A percentile compares a stretch with the other conserved stretches of the same genome.
phyloP scores from a whole-genome alignment of 2,797 vertebrate genomes.

The Sarcoramphus papa region DNA sequence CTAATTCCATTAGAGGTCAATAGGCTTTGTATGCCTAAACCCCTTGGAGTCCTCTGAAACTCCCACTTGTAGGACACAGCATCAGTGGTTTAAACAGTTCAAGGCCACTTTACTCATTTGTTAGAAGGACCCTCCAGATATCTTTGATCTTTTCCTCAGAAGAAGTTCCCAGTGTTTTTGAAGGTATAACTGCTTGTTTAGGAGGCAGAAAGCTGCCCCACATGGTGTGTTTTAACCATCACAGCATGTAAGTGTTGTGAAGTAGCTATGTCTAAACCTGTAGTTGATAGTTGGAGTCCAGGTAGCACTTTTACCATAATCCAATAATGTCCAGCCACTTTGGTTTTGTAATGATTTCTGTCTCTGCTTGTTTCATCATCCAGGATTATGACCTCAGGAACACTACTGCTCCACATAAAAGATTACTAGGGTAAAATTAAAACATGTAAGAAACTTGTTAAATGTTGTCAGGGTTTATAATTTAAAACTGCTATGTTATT shows the following conservation, averaged over 20 bases:
- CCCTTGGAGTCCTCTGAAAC: not conserved
- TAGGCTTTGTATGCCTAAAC: not conserved
- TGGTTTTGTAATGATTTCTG: constrained; percentile 22
- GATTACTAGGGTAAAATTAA: constrained; percentile 65
- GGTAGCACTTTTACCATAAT: not conserved
- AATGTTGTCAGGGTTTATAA: constrained; percentile 55
- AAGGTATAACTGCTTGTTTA: not conserved
- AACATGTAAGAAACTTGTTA: constrained; percentile 62
- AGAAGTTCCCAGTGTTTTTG: not conserved
- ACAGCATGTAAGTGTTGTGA: not conserved
- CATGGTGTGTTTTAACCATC: not conserved
- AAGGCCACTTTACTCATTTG: not conserved
- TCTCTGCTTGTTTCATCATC: constrained; percentile 37
- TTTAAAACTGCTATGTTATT: constrained; percentile 61
- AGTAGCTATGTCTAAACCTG: not conserved
- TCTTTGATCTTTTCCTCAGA: not conserved
- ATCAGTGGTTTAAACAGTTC: not conserved
- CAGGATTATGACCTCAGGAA: constrained; percentile 36
- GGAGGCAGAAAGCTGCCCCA: not conserved
- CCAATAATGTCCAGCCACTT: not conserved
- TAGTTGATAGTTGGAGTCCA: not conserved
- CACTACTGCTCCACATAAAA: constrained; percentile 39
- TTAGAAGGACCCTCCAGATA: constrained; percentile 8
- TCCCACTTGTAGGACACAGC: not conserved
- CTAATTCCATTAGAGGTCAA: constrained; percentile 26